Evolutionary conservation across 2,797 vertebrate species (phyloP), one percentile per base, ranked within the genome.

Genomic region (Hoplostethus atlanticus): DNA sequence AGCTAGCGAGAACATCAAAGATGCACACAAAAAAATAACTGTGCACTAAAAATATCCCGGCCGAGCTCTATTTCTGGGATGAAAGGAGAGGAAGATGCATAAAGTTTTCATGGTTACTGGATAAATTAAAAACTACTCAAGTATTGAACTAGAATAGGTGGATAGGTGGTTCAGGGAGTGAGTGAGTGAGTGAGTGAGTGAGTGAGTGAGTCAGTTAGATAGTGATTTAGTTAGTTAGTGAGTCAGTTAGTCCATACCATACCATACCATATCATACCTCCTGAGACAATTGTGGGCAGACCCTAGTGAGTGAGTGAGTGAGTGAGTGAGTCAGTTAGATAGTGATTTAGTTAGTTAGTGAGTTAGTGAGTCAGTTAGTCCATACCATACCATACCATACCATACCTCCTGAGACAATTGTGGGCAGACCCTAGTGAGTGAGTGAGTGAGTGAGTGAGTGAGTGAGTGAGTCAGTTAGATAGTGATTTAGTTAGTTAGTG

Each of bases 41-140:
- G 58, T 40, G 66, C 7, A 54, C 89, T 89, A 89, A 87, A 90
- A 90, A 91, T 93, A 91, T 69, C 73, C 63, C 53, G 50, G 36
- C 59, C 70, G 31, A 64, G 46, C 59, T 54, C 84, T 91, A 91
- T 91, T 91, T 91, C 42, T 88, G 73, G 73, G 68, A 65, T 46
- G 30, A 69, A 84, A 87, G 70, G 30, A 69, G 83, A 87, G 70
- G 79, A 54, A 16, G 69, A 55, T 47, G 83, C 84, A 82, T 83
- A 81, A 77, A 61, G 83, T 85, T 48, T 83, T 58, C 78, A 71
- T 88, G 64, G 79, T 87, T 80, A 68, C 52, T 63, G 47, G 65
- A 77, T 64, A 30, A 70, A 72, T 73, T 66, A 67, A 76, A 86
- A 72, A 54, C 30, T 40, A 67, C 56, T 64, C 3, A 53, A 13